These are phyloP conservation scores for Brachionus rotundiformis DNA, from an alignment of 1,140 invertebrate genomes.

Conservation along the genomic window DNA sequence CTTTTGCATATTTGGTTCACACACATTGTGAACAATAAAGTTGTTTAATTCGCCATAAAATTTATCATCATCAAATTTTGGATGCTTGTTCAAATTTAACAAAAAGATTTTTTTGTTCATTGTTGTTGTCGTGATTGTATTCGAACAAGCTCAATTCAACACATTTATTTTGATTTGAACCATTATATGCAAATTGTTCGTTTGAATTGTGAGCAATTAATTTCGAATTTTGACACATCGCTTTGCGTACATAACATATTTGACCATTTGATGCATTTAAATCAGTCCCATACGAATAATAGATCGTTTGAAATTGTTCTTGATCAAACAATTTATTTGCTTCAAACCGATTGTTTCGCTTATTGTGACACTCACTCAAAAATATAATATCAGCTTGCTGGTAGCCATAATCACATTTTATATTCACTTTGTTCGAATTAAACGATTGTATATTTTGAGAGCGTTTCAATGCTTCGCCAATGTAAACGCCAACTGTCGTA, in stretches of 20 bases:
- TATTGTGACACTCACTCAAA: not conserved
- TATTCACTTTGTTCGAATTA: not conserved
- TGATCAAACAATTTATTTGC: not conserved
- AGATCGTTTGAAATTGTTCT: not conserved
- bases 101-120: not conserved
- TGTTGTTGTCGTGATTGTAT: not conserved
- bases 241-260: not conserved
- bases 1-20: no score
- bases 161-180: not conserved
- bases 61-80: not conserved
- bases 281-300: not conserved
- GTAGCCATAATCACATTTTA: not conserved
- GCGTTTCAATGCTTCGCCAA: not conserved
- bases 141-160: not conserved
- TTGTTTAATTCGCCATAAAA: not conserved
- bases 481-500: not conserved
- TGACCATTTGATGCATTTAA: slow-evolving; percentile 1
- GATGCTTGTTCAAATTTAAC: not conserved
- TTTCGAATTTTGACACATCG: not conserved
- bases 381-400: not conserved
- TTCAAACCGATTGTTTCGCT: not conserved
- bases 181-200: not conserved
- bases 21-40: not conserved
- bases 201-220: not conserved
- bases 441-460: slow-evolving; percentile 8